Percentiles rank a stretch among this genome's conserved stretches.
These are phyloP conservation scores for Drosophila insularis DNA, from an alignment of 1,140 invertebrate genomes.

Conservation along the genomic window DNA sequence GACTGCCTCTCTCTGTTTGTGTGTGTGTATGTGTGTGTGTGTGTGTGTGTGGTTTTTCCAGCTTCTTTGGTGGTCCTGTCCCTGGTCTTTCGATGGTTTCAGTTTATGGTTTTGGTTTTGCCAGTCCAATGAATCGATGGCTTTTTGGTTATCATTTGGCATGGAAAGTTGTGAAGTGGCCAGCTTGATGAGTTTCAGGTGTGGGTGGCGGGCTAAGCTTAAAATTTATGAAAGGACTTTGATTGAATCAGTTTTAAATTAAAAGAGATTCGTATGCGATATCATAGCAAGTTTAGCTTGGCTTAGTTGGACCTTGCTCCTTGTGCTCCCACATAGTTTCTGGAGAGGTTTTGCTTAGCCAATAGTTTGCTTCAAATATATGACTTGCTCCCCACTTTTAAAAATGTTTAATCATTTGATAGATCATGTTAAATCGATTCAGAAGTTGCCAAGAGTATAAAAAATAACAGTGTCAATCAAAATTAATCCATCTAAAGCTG, in stretches of 20 bases:
- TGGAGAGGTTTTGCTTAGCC: too few relatives aligned
- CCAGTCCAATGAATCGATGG: constrained; percentile 57
- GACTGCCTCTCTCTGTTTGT: constrained; percentile 13
- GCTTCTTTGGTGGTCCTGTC: constrained; percentile 75
- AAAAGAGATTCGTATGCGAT: background rate
- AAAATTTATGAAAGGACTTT: background rate
- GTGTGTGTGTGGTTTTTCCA: constrained; percentile 69
- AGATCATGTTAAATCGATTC: too few relatives aligned
- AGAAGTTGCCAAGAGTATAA: too few relatives aligned
- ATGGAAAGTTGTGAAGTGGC: constrained; percentile 47
- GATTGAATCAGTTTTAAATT: constrained; percentile 2
- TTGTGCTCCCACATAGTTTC: too few relatives aligned
- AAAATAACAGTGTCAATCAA: too few relatives aligned
- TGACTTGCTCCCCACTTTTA: too few relatives aligned
- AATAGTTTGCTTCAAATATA: too few relatives aligned
- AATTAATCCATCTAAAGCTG: too few relatives aligned
- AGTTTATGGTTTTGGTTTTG: constrained; percentile 45
- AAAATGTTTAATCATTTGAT: too few relatives aligned
- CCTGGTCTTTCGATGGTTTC: constrained; percentile 51
- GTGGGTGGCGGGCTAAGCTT: constrained; percentile 47
- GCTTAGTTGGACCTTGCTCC: too few relatives aligned
- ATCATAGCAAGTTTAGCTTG: too few relatives aligned
- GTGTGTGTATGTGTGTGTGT: background rate
- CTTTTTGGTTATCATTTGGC: constrained; percentile 71
- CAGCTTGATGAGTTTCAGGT: constrained; percentile 6